phyloP scores from a whole-genome alignment of 1,140 invertebrate genomes.

The Panagrolaimus sp. region DNA sequence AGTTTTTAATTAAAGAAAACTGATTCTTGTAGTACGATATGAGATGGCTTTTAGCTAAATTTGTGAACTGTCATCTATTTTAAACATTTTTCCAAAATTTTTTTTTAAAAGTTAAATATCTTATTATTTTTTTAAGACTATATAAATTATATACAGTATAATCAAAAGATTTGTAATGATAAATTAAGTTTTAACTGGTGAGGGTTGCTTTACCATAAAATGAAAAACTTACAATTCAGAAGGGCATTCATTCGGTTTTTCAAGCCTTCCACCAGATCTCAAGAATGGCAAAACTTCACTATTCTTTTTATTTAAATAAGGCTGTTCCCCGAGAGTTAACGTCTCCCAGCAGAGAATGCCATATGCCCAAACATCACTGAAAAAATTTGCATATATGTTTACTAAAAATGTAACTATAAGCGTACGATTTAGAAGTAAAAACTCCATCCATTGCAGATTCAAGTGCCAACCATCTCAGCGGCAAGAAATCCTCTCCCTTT shows the following conservation, averaged over 20 bases:
- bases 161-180: too few species aligned
- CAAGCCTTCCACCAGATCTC: constrained; percentile 24
- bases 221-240: constrained; percentile 37
- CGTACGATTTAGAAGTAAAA: constrained; percentile 87
- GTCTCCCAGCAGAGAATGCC: constrained; percentile 95
- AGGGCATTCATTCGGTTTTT: constrained; percentile 35
- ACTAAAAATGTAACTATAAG: constrained; percentile 69
- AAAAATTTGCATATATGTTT: neutral
- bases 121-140: too few species aligned
- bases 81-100: too few species aligned
- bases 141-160: too few species aligned
- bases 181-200: constrained; percentile 8
- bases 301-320: constrained; percentile 66
- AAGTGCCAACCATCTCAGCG: constrained; percentile 87
- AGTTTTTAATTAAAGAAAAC: too few species aligned
- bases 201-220: too few species aligned
- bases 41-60: too few species aligned
- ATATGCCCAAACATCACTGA: constrained; percentile 68
- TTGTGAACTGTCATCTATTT: too few species aligned
- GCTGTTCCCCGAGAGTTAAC: constrained; percentile 84
- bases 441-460: constrained; percentile 86
- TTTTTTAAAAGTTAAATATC: too few species aligned
- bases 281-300: constrained; percentile 13
- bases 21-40: too few species aligned
- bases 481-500: constrained; percentile 71